A percentile compares a stretch with the other conserved stretches of the same genome.
phyloP scores from a whole-genome alignment of 1,140 invertebrate genomes.

The Nixonia krombeini region DNA sequence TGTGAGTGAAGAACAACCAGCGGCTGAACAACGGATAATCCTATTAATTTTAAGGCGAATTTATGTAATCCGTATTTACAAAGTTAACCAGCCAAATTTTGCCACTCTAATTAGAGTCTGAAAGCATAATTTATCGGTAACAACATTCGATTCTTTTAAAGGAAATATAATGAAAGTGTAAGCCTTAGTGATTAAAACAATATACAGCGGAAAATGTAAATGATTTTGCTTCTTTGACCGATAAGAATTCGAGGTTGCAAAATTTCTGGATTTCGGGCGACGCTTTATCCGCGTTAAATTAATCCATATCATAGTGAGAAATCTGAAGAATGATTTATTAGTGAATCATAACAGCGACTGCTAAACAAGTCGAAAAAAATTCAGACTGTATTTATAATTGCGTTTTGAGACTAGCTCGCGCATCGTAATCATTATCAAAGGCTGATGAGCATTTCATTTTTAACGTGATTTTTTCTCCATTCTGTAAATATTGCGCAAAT shows the following conservation, averaged over 20 bases:
- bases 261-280: not conserved
- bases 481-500: conserved; percentile 62
- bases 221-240: conserved; percentile 1
- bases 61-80: conserved; percentile 47
- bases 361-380: conserved; percentile 9
- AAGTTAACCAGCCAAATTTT: conserved; percentile 39
- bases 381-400: conserved; percentile 20
- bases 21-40: conserved; percentile 43
- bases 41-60: conserved; percentile 46
- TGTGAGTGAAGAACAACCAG: too few species aligned
- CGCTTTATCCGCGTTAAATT: conserved; percentile 46
- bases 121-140: too few species aligned
- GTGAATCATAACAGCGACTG: conserved; percentile 21
- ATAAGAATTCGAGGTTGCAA: conserved; percentile 17
- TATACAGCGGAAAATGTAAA: not conserved
- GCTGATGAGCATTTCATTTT: conserved; percentile 55
- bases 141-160: not conserved
- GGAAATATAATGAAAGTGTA: not conserved
- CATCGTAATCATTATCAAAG: too few species aligned
- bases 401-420: conserved; percentile 24
- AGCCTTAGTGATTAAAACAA: conserved; percentile 21
- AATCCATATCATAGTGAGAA: conserved; percentile 55
- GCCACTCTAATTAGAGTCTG: conserved; percentile 15
- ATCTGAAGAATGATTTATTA: not conserved
- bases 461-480: conserved; percentile 45